phyloP scores from a whole-genome alignment of 2,888 invertebrate genomes.

The Unio pictorum region DNA sequence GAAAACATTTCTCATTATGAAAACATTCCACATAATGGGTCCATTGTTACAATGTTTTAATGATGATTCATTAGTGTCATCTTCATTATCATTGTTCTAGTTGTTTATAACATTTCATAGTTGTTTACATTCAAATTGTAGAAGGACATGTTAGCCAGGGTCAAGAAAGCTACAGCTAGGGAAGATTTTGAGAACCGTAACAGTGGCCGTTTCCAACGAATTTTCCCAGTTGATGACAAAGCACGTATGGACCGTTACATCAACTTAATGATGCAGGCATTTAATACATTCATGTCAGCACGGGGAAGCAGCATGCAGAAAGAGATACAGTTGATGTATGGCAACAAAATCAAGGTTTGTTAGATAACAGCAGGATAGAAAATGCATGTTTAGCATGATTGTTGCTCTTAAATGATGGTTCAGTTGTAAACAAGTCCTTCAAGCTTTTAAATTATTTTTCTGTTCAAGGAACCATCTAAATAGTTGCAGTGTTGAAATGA shows the following conservation, averaged over 20 bases:
- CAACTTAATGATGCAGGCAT: slow-evolving; percentile 58
- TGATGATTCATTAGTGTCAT: not conserved
- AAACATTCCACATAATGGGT: not conserved
- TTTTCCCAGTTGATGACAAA: slow-evolving; percentile 70
- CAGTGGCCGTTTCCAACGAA: slow-evolving; percentile 66
- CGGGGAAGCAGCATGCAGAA: slow-evolving; percentile 61
- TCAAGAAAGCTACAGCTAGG: slow-evolving; percentile 60
- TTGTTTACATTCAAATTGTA: slow-evolving; percentile 25
- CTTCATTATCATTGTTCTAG: too few species aligned
- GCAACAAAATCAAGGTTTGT: slow-evolving; percentile 65
- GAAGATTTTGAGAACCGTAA: slow-evolving; percentile 70
- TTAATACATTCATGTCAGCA: slow-evolving; percentile 61
- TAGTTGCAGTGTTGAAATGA: too few species aligned
- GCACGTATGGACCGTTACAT: slow-evolving; percentile 64
- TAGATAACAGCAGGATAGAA: not conserved
- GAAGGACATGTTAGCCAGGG: slow-evolving; percentile 66
- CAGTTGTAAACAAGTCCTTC: not conserved
- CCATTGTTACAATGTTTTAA: too few species aligned
- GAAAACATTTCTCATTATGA: not conserved
- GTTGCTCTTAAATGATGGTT: not conserved
- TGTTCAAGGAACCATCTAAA: not conserved
- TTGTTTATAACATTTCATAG: not conserved
- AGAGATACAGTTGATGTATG: slow-evolving; percentile 66
- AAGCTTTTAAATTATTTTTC: not conserved
- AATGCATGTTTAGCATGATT: not conserved